Evolutionary conservation across 2,888 invertebrate species (phyloP), one percentile per base, ranked within the genome.

Genomic region (Hirtodrosophila confusa): DNA sequence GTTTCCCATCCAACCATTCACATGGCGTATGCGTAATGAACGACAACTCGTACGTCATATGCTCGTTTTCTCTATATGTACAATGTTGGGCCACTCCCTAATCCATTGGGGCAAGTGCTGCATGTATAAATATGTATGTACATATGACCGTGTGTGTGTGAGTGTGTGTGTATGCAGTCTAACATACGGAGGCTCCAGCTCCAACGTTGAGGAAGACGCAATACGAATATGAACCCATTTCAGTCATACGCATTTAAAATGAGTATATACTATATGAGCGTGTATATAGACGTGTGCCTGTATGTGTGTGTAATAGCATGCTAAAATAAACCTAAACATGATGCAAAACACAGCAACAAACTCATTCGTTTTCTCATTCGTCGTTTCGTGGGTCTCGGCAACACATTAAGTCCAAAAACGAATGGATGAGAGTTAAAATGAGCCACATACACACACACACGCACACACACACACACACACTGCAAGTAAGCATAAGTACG

Each of bases 341-440:
- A 65, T 74, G 69, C 70, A 76, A 85, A 71, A 75, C 64, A 78
- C 48, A 78, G 71, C 76, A 78, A 74, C 76, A 82, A 85, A 87
- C 85, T 87, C 85, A 83, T 87, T 87, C 82, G 82, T 80, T 83
- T 87, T 87, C 74, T 75, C 87, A 83, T 83, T 83, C 82, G 82
- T 87, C 85, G 87, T 76, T 80, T 78, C 68, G 68, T 78, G 65
- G 66, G 73, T 68, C 69, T 69, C 77, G 69, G 78, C 74, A 77
- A 69, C 85, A 86, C 80, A 82, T 82, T 84, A 80, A 80, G 78
- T 87, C 84, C 73, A 80, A 83, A 76, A 85, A 78, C 82, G 82
- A 83, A 80, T 83, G 87, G 85, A 83, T 85, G 86, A 85, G 88
- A 85, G 88, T 87, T 87, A 84, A 86, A 87, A 83, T 88, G 84